Evolutionary conservation across 2,888 invertebrate species (phyloP).

Genomic region (Pasiphila rectangulata): DNA sequence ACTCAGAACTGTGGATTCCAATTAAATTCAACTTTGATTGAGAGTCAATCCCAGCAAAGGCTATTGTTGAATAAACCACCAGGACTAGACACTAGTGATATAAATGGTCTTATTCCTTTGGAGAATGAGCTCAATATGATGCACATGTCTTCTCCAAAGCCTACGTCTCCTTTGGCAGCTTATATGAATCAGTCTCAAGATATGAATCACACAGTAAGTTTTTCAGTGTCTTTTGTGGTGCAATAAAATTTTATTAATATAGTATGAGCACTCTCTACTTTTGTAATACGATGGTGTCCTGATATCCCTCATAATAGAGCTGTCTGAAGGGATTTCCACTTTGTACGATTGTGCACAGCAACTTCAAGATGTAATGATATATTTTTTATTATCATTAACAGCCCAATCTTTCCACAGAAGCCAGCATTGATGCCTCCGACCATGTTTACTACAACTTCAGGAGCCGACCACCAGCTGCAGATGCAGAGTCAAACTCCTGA

Average conservation of each 20-base stretch:
- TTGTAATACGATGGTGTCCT: too few relatives aligned
- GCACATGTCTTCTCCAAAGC: conserved; percentile 77
- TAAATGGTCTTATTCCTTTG: conserved; percentile 65
- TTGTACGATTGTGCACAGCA: too few relatives aligned
- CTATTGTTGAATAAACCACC: conserved; percentile 48
- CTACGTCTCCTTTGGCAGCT: conserved; percentile 79
- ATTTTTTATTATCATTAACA: not conserved
- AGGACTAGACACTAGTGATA: conserved; percentile 52
- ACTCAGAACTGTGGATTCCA: conserved; percentile 61
- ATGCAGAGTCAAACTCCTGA: conserved; percentile 72
- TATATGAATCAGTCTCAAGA: conserved; percentile 77
- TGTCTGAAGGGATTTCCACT: too few relatives aligned
- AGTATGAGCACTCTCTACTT: too few relatives aligned
- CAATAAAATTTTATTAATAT: too few relatives aligned
- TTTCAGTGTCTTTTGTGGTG: too few relatives aligned
- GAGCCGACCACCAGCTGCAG: conserved; percentile 59
- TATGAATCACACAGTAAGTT: conserved; percentile 56
- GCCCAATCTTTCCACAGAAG: conserved; percentile 62
- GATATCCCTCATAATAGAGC: too few relatives aligned
- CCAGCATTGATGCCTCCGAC: conserved; percentile 92
- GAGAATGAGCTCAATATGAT: conserved; percentile 79
- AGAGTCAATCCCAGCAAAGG: conserved; percentile 66
- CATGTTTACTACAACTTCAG: conserved; percentile 87
- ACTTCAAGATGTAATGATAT: too few relatives aligned
- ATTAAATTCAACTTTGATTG: conserved; percentile 67